Percentiles rank a stretch among this genome's conserved stretches.
Evolutionary conservation across 2,888 invertebrate species (phyloP).

Genomic region (Lapara coniferarum): DNA sequence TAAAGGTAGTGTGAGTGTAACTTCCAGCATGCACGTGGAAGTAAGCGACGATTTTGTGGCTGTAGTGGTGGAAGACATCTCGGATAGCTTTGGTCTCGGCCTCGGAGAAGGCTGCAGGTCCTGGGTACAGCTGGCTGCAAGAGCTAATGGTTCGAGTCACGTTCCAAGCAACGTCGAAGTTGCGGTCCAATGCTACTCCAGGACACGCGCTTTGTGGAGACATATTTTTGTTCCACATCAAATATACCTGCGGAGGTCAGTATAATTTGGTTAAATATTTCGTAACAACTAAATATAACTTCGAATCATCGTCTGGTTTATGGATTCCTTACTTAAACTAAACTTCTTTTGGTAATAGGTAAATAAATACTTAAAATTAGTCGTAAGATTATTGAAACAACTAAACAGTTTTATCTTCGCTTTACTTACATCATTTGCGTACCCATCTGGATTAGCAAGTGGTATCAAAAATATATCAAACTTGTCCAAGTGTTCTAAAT

Average conservation of each 20-base stretch:
- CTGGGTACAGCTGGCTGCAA: constrained; percentile 66
- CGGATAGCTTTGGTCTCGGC: constrained; percentile 62
- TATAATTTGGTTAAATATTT: neutral
- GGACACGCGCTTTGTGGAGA: constrained; percentile 63
- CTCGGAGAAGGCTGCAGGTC: constrained; percentile 64
- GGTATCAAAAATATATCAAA: constrained; percentile 74
- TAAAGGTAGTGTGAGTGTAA: constrained; percentile 42
- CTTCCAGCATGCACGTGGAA: constrained; percentile 65
- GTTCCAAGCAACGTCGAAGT: constrained; percentile 71
- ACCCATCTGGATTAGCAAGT: constrained; percentile 73
- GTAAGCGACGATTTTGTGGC: constrained; percentile 67
- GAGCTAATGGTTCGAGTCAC: constrained; percentile 42
- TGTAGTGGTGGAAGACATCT: constrained; percentile 60
- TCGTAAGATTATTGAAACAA: too few species aligned
- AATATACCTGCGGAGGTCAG: neutral
- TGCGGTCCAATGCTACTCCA: constrained; percentile 68
- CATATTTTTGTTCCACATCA: constrained; percentile 55
- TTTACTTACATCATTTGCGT: constrained; percentile 24
- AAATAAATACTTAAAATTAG: too few species aligned
- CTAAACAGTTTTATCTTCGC: too few species aligned
- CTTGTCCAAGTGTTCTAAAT: constrained; percentile 60
- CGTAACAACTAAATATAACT: neutral
- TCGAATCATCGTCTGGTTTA: neutral
- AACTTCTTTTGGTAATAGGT: too few species aligned
- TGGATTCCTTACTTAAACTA: neutral